Evolutionary conservation across 2,888 invertebrate species (phyloP).

Genomic region (Chymomyza procnemis): DNA sequence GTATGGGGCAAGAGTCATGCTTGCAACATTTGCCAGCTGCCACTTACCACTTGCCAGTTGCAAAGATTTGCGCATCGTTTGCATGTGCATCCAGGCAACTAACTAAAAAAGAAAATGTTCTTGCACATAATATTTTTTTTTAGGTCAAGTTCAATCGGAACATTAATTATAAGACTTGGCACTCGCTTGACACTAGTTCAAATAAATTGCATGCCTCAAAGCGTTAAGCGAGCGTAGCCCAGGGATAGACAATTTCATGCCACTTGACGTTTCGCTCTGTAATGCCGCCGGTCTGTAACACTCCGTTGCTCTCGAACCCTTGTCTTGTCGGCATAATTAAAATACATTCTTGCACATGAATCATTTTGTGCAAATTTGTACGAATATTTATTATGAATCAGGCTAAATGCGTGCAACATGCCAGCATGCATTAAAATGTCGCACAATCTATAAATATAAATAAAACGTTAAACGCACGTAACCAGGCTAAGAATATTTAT

Average conservation of each 20-base stretch:
- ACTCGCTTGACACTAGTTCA: constrained; percentile 44
- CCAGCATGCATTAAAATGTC: constrained; percentile 44
- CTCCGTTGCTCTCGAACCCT: background rate
- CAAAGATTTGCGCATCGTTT: constrained; percentile 14
- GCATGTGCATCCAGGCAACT: constrained; percentile 34
- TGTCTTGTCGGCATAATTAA: constrained; percentile 38
- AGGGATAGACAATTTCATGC: constrained; percentile 2
- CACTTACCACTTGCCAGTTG: background rate
- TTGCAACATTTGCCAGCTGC: constrained; percentile 1
- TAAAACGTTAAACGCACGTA: background rate
- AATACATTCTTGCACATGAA: constrained; percentile 46
- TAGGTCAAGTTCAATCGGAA: constrained; percentile 67
- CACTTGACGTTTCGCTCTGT: background rate
- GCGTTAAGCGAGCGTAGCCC: constrained; percentile 43
- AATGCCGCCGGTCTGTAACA: background rate
- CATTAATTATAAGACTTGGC: constrained; percentile 70
- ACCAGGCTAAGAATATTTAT: too few relatives aligned
- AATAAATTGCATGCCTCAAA: constrained; percentile 45
- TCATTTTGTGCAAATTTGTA: constrained; percentile 34
- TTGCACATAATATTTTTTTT: constrained; percentile 22
- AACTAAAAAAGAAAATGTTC: constrained; percentile 5
- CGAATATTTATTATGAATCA: background rate
- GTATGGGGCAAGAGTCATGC: background rate
- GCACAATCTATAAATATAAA: background rate
- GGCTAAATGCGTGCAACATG: constrained; percentile 20